Conservation (phyloP, 2,888 invertebrate genomes). For the Argyresthia goedartella region DNA sequence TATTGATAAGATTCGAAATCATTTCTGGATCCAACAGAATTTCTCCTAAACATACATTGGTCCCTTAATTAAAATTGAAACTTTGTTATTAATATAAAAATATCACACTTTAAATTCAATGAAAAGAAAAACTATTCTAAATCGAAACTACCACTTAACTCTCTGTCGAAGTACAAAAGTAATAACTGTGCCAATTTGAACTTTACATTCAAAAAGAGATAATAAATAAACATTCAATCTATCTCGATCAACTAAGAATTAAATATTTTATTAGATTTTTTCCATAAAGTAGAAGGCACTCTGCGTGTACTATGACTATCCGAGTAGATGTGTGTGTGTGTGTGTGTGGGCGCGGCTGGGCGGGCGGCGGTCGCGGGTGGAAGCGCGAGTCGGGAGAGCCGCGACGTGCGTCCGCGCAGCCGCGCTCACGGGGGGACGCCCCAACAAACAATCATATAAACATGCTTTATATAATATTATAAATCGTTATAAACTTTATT, state of each 20-base stretch:
- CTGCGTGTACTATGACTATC: conserved; percentile 15
- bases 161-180: conserved; percentile 63
- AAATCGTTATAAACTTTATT: conserved; percentile 43
- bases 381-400: conserved; percentile 37
- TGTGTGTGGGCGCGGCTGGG: conserved; percentile 16
- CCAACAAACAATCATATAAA: conserved; percentile 22
- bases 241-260: conserved; percentile 65
- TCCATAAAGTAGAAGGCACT: conserved; percentile 65
- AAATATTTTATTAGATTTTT: conserved; percentile 62
- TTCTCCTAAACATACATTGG: conserved; percentile 69
- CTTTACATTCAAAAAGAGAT: conserved; percentile 60
- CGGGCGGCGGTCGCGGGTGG: conserved; percentile 28
- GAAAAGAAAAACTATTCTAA: conserved; percentile 53
- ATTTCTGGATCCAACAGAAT: conserved; percentile 55
- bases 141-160: conserved; percentile 62
- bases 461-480: conserved; percentile 38
- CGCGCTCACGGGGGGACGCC: conserved; percentile 15
- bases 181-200: conserved; percentile 67
- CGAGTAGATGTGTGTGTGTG: conserved; percentile 9
- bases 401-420: conserved; percentile 19
- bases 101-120: conserved; percentile 72
- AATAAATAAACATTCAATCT: conserved; percentile 69
- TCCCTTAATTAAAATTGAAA: conserved; percentile 69
- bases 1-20: conserved; percentile 44
- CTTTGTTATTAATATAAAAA: conserved; percentile 69